These are phyloP conservation scores for Abscondita cerata DNA, from an alignment of 2,888 invertebrate genomes.

Conservation along the genomic window DNA sequence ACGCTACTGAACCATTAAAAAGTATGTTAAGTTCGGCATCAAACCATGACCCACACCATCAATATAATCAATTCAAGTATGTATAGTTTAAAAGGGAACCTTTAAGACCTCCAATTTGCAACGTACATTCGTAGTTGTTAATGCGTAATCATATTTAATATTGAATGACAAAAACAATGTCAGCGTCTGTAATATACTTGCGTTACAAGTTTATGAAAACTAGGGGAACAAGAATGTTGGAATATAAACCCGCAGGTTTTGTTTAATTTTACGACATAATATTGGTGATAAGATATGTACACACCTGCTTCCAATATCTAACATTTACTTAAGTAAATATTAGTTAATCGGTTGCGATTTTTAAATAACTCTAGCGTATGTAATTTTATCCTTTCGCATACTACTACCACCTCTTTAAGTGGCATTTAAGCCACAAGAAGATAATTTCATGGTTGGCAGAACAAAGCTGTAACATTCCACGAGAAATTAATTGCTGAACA, in stretches of 20 bases:
- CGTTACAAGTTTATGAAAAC: no score
- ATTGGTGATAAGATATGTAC: constrained; percentile 12
- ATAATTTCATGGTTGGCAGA: constrained; percentile 16
- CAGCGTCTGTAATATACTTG: no score
- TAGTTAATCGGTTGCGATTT: background rate
- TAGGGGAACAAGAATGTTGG: background rate
- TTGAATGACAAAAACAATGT: no score
- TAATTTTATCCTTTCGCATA: background rate
- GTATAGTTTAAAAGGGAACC: constrained; percentile 1
- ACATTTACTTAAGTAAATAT: constrained; percentile 10
- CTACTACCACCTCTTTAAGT: no score
- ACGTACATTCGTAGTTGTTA: constrained; percentile 14
- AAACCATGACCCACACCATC: constrained; percentile 24
- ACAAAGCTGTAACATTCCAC: constrained; percentile 7
- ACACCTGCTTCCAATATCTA: constrained; percentile 22
- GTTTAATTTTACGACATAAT: constrained; percentile 13
- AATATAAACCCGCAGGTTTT: constrained; percentile 9
- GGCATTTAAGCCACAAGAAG: no score
- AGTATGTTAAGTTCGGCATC: constrained; percentile 20
- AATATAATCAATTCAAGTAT: background rate
- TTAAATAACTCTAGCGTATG: background rate
- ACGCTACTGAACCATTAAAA: constrained; percentile 23
- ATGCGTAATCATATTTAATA: constrained; percentile 11
- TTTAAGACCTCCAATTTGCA: constrained; percentile 26
- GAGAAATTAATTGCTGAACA: no score